These are phyloP conservation scores for Sinosuthora webbiana DNA, from an alignment of 2,113 vertebrate genomes.

Conservation along the genomic window DNA sequence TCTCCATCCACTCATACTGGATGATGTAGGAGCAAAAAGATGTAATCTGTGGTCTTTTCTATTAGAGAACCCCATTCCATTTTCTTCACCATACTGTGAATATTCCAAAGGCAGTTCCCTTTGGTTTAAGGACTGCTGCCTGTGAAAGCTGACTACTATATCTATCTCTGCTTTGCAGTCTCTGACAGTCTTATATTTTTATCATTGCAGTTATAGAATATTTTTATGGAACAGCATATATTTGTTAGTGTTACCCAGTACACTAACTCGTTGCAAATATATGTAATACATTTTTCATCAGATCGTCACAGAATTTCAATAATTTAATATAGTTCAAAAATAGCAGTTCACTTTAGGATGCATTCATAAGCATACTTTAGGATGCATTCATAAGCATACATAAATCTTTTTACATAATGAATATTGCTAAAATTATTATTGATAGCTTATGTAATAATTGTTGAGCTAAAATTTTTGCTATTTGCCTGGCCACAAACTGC, in stretches of 20 bases:
- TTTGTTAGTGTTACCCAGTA: background rate
- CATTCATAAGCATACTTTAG: background rate
- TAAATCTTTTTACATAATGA: constrained; percentile 14
- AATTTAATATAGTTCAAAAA: constrained; percentile 15
- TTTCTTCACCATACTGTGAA: background rate
- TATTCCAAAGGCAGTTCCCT: constrained; percentile 5
- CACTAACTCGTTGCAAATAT: background rate
- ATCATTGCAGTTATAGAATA: background rate
- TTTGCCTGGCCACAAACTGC: background rate
- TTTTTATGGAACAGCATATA: background rate
- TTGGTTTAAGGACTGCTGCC: background rate
- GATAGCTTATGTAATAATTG: background rate
- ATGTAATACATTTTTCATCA: constrained; percentile 20
- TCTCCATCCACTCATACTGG: background rate
- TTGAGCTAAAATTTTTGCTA: background rate
- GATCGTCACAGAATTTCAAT: background rate
- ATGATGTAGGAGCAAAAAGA: background rate
- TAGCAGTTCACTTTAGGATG: background rate
- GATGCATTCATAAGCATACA: background rate
- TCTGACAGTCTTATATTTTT: background rate
- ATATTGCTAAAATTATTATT: background rate
- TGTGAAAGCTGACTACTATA: background rate
- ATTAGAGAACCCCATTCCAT: background rate
- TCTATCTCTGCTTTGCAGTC: background rate
- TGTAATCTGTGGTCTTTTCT: background rate